Evolutionary conservation across 2,113 vertebrate genomes (phyloP), one percentile per base, ranked within the genome.

Genomic region (Illadopsis cleaveri): DNA sequence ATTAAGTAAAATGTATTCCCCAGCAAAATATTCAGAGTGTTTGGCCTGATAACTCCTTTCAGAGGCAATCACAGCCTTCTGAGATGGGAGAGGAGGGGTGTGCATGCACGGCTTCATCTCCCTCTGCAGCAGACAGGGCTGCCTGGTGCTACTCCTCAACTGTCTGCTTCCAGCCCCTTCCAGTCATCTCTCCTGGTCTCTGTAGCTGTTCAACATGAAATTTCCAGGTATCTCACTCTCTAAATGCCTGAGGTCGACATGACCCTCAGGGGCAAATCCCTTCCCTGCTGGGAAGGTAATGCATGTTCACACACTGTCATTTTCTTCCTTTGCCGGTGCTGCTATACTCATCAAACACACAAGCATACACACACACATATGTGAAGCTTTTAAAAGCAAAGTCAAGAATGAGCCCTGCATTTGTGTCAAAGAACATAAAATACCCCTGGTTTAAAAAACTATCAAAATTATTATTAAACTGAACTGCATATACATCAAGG

Each of bases 211-310:
- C 56, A 70, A 19, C 40, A 51, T 2, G 27, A 80, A 72, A 92
- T 97, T 94, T 92, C 86, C 85, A 92, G 75, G 90, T 93, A 70
- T 86, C 58, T 95, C 68, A 81, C 85, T 83, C 68, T 90, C 50
- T 86, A 94, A 97, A 89, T 81, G 90, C 64, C 58, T 77, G 62
- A 88, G 82, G 76, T 79, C 0, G 0, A 77, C 54, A 42, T 38
- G 82, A 88, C 70, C 69, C 89, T 66, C 64, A 50, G 60, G 81
- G 86, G 77, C 65, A 91, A 84, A 65, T 78, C 8, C 28, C 84
- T 78, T 91, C 73, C 89, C 86, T 82, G 68, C 71, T 19, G n/a
- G 68, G 82, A 96, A 82, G 71, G 71, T 85, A 92, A 90, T 92
- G 42, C 35, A 24, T 80, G 58, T 83, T 95, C 88, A 92, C 90